These are phyloP conservation scores for Nymphalis urticae DNA, from an alignment of 2,888 invertebrate genomes.

Conservation along the genomic window DNA sequence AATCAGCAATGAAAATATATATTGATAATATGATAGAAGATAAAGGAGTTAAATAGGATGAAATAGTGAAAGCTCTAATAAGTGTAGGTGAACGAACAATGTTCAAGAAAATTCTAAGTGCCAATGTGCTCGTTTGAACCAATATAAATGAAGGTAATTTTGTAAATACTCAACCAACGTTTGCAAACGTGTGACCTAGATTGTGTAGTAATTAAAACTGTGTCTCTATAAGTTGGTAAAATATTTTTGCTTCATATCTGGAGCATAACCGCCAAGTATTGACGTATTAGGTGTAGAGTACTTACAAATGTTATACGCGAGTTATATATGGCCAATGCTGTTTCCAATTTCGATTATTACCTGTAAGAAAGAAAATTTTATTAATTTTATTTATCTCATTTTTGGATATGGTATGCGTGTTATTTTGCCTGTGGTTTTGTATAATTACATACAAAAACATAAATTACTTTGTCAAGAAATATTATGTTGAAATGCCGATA, in stretches of 20 bases:
- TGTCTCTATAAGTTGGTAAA: conserved; percentile 16
- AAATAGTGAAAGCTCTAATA: conserved; percentile 46
- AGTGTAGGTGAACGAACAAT: conserved; percentile 51
- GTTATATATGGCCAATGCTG: conserved; percentile 12
- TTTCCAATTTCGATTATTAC: conserved; percentile 15
- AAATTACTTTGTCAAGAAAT: too few species aligned
- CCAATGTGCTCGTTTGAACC: conserved; percentile 47
- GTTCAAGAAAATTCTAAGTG: conserved; percentile 58
- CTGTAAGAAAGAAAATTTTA: conserved; percentile 20
- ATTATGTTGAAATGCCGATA: too few species aligned
- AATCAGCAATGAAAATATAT: conserved; percentile 30
- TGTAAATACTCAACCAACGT: conserved; percentile 15
- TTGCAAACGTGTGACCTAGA: conserved; percentile 9
- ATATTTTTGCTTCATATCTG: conserved; percentile 15
- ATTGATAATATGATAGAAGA: background rate
- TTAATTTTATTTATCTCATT: conserved; percentile 14
- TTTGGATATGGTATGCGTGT: background rate
- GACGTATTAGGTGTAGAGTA: background rate
- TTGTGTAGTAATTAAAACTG: conserved; percentile 26
- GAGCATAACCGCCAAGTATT: background rate
- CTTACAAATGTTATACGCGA: conserved; percentile 20
- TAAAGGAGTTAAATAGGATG: conserved; percentile 4
- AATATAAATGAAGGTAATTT: conserved; percentile 33
- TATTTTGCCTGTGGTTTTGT: background rate
- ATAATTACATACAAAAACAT: background rate